Percentiles rank a stretch among this genome's conserved stretches.
These are phyloP conservation scores for Pseudopleuronectes americanus DNA, from an alignment of 2,797 vertebrate species.

Conservation along the genomic window DNA sequence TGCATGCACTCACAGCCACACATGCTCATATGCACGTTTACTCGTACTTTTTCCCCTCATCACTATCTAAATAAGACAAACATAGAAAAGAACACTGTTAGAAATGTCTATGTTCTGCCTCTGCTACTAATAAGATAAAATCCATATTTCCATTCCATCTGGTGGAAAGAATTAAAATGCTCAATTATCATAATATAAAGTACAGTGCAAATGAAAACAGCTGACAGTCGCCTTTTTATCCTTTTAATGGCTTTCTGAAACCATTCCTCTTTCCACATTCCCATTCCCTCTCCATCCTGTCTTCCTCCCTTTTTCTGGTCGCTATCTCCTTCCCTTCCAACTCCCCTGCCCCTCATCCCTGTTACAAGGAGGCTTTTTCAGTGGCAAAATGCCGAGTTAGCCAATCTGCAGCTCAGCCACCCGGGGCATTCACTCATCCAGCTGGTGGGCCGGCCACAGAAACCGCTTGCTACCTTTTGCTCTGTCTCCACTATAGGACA, in stretches of 20 bases:
- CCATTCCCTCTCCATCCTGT: slow-evolving; percentile 21
- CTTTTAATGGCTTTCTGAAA: slow-evolving; percentile 58
- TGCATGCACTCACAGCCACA: slow-evolving; percentile 19
- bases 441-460: slow-evolving; percentile 60
- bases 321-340: slow-evolving; percentile 21
- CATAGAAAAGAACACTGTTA: background rate
- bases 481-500: slow-evolving; percentile 69
- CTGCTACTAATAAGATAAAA: slow-evolving; percentile 16
- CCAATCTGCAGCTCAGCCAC: slow-evolving; percentile 65
- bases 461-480: slow-evolving; percentile 59
- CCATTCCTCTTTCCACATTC: slow-evolving; percentile 24
- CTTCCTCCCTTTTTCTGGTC: slow-evolving; percentile 9
- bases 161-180: slow-evolving; percentile 24
- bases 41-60: background rate
- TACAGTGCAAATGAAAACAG: slow-evolving; percentile 56
- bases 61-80: background rate
- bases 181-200: slow-evolving; percentile 42
- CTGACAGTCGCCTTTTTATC: slow-evolving; percentile 47
- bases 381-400: slow-evolving; percentile 63
- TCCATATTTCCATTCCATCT: slow-evolving; percentile 7
- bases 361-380: slow-evolving; percentile 56
- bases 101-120: background rate
- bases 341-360: slow-evolving; percentile 59
- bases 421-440: slow-evolving; percentile 68
- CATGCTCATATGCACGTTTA: slow-evolving; percentile 9